A percentile compares a stretch with the other conserved stretches of the same genome.
phyloP scores from a whole-genome alignment of 2,113 vertebrate species.

The Chinchilla lanigera region DNA sequence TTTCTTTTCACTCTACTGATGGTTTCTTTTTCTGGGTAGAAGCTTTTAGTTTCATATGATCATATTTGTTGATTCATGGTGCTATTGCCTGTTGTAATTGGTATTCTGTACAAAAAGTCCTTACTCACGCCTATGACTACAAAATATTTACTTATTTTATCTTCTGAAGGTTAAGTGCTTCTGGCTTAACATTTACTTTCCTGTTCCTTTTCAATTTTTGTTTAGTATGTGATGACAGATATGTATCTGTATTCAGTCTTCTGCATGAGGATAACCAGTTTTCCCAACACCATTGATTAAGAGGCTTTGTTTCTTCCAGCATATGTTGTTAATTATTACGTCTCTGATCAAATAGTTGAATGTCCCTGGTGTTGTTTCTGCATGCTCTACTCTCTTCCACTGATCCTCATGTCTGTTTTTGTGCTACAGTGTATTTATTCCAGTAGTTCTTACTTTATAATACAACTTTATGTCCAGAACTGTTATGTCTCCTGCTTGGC shows the following conservation, averaged over 20 bases:
- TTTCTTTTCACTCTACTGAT: neutral
- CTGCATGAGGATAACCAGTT: neutral
- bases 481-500: neutral
- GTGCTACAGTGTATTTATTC: neutral
- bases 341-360: neutral
- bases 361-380: neutral
- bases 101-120: neutral
- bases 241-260: neutral
- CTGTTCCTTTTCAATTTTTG: neutral
- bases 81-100: neutral
- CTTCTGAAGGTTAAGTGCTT: neutral
- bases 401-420: neutral
- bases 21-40: neutral
- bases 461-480: neutral
- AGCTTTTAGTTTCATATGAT: neutral
- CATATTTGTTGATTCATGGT: neutral
- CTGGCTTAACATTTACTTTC: neutral
- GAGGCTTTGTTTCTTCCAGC: neutral
- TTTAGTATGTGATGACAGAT: neutral
- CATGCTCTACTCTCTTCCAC: neutral
- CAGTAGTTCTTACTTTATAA: neutral
- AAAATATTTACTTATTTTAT: neutral
- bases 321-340: neutral
- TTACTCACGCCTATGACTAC: neutral
- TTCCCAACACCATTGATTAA: neutral